Evolutionary conservation across 2,113 vertebrate genomes (phyloP).

Genomic region (Platysteira castanea): DNA sequence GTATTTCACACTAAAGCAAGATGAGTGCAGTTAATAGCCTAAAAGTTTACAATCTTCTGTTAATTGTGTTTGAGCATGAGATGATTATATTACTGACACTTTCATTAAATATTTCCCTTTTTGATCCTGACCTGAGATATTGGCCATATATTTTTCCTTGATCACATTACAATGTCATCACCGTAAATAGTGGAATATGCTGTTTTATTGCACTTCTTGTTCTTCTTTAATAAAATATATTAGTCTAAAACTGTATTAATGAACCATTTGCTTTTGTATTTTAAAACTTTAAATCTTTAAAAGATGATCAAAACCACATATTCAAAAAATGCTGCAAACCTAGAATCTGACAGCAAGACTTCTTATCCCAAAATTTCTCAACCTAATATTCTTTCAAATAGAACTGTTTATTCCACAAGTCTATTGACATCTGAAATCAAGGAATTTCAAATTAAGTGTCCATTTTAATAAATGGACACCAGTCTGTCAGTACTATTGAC

Average conservation of each 20-base stretch:
- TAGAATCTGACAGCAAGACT: neutral
- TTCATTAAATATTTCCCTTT: neutral
- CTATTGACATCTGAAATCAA: neutral
- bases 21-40: neutral
- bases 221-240: neutral
- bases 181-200: neutral
- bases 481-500: neutral
- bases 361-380: neutral
- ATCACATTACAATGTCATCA: fast-evolving
- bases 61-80: neutral
- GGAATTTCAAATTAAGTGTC: neutral
- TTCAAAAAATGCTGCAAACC: neutral
- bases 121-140: neutral
- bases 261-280: neutral
- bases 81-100: neutral
- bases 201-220: neutral
- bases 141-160: neutral
- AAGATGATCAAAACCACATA: neutral
- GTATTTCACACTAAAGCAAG: neutral
- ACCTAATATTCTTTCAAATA: neutral
- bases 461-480: neutral
- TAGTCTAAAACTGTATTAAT: neutral
- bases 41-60: neutral
- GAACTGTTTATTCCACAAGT: neutral
- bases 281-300: neutral